Evolutionary conservation across 2,888 invertebrate species (phyloP).

Genomic region (Stenodema calcarata): DNA sequence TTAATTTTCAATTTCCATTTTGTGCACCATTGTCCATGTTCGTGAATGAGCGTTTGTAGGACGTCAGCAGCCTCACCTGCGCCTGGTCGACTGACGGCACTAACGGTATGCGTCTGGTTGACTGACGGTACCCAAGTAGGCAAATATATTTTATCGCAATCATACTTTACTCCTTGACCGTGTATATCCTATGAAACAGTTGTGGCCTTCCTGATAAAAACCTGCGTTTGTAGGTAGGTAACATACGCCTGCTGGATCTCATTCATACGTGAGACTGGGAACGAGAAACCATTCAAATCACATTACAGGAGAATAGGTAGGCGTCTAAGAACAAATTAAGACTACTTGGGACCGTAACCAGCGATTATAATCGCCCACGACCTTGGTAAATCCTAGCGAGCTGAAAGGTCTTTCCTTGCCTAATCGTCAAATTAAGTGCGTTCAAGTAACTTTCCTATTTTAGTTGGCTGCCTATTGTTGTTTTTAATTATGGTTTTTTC

Average conservation of each 20-base stretch:
- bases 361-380: neutral
- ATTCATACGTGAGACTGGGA: neutral
- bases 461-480: neutral
- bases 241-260: neutral
- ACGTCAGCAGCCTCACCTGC: too few species aligned
- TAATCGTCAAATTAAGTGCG: conserved; percentile 10
- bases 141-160: too few species aligned
- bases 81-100: too few species aligned
- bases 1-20: too few species aligned
- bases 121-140: too few species aligned
- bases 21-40: too few species aligned
- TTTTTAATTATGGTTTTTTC: conserved; percentile 3
- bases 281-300: neutral
- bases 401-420: neutral
- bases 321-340: neutral
- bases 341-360: neutral
- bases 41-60: too few species aligned
- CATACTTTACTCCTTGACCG: too few species aligned
- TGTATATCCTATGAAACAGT: too few species aligned
- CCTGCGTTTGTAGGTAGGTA: neutral
- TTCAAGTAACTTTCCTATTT: neutral
- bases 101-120: too few species aligned
- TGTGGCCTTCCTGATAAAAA: neutral
- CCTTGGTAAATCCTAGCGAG: neutral
- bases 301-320: neutral